Evolutionary conservation across 2,797 vertebrate genomes (phyloP).

Genomic region (Ceryle rudis): DNA sequence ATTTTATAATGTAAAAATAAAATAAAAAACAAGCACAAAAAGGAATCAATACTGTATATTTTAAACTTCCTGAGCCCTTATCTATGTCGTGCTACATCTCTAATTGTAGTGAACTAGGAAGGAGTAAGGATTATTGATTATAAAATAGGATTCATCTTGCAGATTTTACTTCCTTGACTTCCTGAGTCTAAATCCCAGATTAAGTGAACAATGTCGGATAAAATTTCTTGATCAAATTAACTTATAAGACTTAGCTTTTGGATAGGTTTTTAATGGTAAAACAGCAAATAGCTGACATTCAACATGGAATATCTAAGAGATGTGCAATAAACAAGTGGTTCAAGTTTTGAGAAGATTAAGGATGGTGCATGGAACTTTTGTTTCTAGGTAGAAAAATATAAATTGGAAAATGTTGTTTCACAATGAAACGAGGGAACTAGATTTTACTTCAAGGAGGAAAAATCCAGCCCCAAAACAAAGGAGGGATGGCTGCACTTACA

Average conservation of each 20-base stretch:
- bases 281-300: background rate
- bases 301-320: background rate
- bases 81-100: background rate
- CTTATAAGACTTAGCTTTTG: background rate
- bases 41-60: background rate
- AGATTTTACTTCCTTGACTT: background rate
- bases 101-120: background rate
- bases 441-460: background rate
- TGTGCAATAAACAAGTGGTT: background rate
- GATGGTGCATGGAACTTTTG: background rate
- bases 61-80: conserved; percentile 23
- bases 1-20: conserved; percentile 41
- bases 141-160: background rate
- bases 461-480: too few relatives aligned
- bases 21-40: conserved; percentile 7
- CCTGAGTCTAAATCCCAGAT: background rate
- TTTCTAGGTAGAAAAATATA: background rate
- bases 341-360: background rate
- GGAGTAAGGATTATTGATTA: conserved; percentile 25
- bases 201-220: background rate
- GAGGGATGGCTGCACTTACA: background rate
- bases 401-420: background rate
- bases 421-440: background rate
- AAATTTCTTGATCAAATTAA: conserved; percentile 5
- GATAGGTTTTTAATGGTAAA: background rate